A percentile compares a stretch with the other conserved stretches of the same genome.
Evolutionary conservation across 2,888 invertebrate genomes (phyloP).

Genomic region (Sphaeridia pumilis): DNA sequence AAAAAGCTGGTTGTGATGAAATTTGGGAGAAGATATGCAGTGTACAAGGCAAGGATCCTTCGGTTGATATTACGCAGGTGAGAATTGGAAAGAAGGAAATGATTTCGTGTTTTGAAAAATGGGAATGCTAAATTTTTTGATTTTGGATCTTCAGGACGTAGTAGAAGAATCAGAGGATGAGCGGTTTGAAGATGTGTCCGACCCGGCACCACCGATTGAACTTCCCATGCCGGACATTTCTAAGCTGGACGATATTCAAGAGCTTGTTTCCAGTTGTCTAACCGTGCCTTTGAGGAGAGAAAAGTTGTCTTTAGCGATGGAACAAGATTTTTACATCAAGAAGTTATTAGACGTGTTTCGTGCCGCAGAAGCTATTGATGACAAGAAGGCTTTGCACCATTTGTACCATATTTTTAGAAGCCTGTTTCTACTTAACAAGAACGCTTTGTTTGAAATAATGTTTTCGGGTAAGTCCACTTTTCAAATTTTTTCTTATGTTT

Average conservation of each 20-base stretch:
- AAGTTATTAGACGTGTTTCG: slow-evolving; percentile 90
- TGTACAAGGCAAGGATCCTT: slow-evolving; percentile 98
- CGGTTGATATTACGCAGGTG: slow-evolving; percentile 86
- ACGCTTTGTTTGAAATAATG: slow-evolving; percentile 92
- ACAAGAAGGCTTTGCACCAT: slow-evolving; percentile 85
- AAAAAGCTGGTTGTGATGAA: slow-evolving; percentile 99
- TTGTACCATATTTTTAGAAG: slow-evolving; percentile 97
- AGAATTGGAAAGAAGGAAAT: too few species aligned
- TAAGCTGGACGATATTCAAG: slow-evolving; percentile 87
- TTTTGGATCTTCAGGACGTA: slow-evolving; percentile 60
- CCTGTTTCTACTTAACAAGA: slow-evolving; percentile 96
- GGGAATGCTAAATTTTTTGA: too few species aligned
- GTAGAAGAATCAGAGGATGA: slow-evolving; percentile 96
- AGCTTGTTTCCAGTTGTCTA: slow-evolving; percentile 75
- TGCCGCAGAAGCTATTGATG: slow-evolving; percentile 94
- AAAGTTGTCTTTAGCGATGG: slow-evolving; percentile 82
- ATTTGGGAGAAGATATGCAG: slow-evolving; percentile 99
- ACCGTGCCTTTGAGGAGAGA: slow-evolving; percentile 84
- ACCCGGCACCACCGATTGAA: slow-evolving; percentile 85
- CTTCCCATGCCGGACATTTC: slow-evolving; percentile 90
- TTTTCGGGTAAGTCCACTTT: slow-evolving; percentile 54
- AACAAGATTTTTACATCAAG: slow-evolving; percentile 88
- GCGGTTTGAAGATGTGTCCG: slow-evolving; percentile 90
- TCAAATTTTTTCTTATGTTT: background rate
- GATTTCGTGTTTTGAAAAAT: too few species aligned